Conservation (phyloP, 1,140 invertebrate genomes). For the Metaphire vulgaris region DNA sequence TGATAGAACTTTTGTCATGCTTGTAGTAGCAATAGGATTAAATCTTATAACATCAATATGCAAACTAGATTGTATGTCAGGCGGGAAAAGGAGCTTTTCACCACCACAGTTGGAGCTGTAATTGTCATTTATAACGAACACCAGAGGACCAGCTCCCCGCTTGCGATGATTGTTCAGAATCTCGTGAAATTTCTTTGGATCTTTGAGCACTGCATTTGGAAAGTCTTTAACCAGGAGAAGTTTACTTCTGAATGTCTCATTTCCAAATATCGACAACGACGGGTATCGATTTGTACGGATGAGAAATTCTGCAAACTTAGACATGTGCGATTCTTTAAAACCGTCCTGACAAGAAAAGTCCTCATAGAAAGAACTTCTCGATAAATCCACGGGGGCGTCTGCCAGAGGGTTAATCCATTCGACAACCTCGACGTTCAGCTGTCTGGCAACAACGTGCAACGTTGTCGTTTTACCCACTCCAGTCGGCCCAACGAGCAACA, state of each 20-base stretch:
- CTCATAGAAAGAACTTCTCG: not conserved
- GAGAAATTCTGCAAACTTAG: conserved; percentile 17
- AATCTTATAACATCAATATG: conserved; percentile 44
- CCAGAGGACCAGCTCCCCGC: conserved; percentile 41
- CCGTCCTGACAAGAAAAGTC: not conserved
- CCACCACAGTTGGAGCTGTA: conserved; percentile 36
- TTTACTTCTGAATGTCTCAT: not conserved
- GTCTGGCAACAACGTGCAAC: conserved; percentile 37
- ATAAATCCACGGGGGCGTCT: not conserved
- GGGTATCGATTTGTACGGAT: conserved; percentile 14
- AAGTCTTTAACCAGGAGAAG: conserved; percentile 29
- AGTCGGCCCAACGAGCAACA: conserved; percentile 47
- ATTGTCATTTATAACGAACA: conserved; percentile 49
- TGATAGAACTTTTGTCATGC: conserved; percentile 45
- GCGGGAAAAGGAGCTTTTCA: conserved; percentile 47
- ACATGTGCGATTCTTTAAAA: conserved; percentile 8
- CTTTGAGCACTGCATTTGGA: conserved; percentile 45
- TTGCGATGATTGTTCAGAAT: conserved; percentile 43
- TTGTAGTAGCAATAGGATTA: conserved; percentile 48
- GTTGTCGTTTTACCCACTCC: conserved; percentile 48
- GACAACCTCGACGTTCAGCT: conserved; percentile 39
- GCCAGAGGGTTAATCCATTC: conserved; percentile 47
- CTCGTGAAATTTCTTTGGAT: conserved; percentile 40
- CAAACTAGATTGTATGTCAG: conserved; percentile 39
- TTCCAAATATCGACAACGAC: not conserved